Conservation (phyloP, 1,140 invertebrate genomes). For the Drosophila navojoa region DNA sequence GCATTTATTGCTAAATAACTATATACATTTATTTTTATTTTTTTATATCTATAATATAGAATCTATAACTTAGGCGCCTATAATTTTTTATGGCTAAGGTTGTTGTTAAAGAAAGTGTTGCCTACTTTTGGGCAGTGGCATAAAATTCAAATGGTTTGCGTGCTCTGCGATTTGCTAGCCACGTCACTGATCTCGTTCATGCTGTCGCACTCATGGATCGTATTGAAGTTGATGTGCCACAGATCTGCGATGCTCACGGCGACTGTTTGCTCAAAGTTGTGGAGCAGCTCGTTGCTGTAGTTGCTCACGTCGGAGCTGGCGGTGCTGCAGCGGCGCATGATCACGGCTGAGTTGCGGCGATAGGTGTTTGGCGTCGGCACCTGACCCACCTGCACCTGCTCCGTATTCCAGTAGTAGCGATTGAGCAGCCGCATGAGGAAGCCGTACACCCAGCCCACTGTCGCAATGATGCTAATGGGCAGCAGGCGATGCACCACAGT, state of each 20-base stretch:
- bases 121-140: conserved; percentile 43
- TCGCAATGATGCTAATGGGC: conserved; percentile 70
- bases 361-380: conserved; percentile 76
- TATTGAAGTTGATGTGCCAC: conserved; percentile 69
- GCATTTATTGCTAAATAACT: conserved; percentile 3
- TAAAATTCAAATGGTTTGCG: conserved; percentile 54
- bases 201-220: conserved; percentile 52
- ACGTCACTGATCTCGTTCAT: conserved; percentile 23
- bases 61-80: not conserved
- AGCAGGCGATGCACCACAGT: conserved; percentile 66
- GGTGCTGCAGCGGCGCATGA: conserved; percentile 54
- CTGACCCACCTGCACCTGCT: conserved; percentile 57
- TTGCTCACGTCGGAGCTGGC: conserved; percentile 61
- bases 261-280: conserved; percentile 56
- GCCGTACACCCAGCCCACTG: conserved; percentile 66
- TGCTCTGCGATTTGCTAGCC: conserved; percentile 41
- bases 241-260: conserved; percentile 75
- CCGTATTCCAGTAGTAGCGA: conserved; percentile 73
- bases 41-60: not conserved
- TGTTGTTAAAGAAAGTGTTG: conserved; percentile 23
- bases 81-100: conserved; percentile 7
- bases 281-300: conserved; percentile 53
- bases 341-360: conserved; percentile 61
- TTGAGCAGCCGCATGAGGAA: conserved; percentile 64
- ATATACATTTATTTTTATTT: not conserved